Evolutionary conservation across 2,797 vertebrate species (phyloP), one percentile per base, ranked within the genome.

Genomic region (Tapera naevia): DNA sequence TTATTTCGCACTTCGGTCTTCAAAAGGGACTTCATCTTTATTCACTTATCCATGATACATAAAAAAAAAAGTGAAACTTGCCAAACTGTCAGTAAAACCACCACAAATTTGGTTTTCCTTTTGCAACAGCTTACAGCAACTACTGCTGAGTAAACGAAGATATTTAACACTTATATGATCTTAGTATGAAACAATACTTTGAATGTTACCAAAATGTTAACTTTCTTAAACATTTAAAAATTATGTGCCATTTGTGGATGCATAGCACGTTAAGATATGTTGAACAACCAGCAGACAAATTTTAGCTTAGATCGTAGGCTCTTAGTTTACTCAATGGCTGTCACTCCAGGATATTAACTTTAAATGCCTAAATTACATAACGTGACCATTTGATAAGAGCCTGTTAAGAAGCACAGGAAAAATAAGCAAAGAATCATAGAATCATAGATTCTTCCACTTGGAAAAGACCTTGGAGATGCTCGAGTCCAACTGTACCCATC

Each of bases 261-360:
- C 9, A 58, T 4, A 51, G 18, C 14, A 62, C 0, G 1, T n/a
- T 71, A 50, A 65, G 12, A 30, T 16, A 74, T 0, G 6, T 3
- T 43, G 45, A 91, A 81, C 37, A 62, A 58, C 6, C 24, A 73
- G 45, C 17, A 90, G 48, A 7, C 45, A 39, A 78, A 57, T 45
- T 80, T 84, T 67, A 86, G 22, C 66, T 80, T 46, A 43, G 35
- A 32, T 35, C 46, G 28, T 32, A 51, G 9, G 16, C 6, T 46
- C 32, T 35, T 21, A 33, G 24, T 70, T 90, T 88, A 83, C 7
- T 45, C 43, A 66, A n/a, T 13, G 22, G 41, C 17, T 41, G 30
- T n/a, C 69, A 80, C n/a, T 18, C 22, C 57, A 74, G 19, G 33
- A 46, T 19, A 80, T 30, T 70, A 73, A 73, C 15, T 80, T 76